Conservation (phyloP, 2,113 vertebrate species). For the Pachyramphus minor region DNA sequence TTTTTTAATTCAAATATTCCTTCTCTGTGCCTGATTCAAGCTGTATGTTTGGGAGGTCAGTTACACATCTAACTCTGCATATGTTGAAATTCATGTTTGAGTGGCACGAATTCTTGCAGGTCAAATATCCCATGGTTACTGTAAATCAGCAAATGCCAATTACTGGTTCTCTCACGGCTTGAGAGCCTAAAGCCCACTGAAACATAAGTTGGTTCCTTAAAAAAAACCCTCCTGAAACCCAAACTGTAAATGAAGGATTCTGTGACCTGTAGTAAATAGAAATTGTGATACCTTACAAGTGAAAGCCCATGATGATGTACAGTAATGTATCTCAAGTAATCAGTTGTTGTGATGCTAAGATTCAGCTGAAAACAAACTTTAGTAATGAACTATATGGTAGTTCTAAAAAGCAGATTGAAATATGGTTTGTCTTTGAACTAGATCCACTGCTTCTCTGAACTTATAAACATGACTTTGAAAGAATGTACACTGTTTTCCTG, state of each 20-base stretch:
- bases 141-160: not conserved
- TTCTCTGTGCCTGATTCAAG: not conserved
- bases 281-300: not conserved
- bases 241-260: not conserved
- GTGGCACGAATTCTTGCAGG: not conserved
- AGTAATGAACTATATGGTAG: not conserved
- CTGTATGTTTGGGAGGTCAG: not conserved
- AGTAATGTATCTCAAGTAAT: not conserved
- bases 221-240: not conserved
- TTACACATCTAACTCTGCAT: not conserved
- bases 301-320: not conserved
- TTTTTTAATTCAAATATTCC: not conserved
- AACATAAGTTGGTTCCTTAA: not conserved
- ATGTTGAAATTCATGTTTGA: not conserved
- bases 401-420: conserved; percentile 36
- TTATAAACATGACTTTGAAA: conserved; percentile 62
- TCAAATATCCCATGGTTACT: not conserved
- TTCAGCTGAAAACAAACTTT: not conserved
- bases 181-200: not conserved
- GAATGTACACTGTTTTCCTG: conserved; percentile 58
- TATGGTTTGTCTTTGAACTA: conserved; percentile 34
- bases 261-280: not conserved
- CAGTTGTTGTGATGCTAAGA: not conserved
- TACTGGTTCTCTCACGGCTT: not conserved
- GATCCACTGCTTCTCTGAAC: conserved; percentile 37